phyloP scores from a whole-genome alignment of 2,888 invertebrate species.

The Noctuana brunneofusca region DNA sequence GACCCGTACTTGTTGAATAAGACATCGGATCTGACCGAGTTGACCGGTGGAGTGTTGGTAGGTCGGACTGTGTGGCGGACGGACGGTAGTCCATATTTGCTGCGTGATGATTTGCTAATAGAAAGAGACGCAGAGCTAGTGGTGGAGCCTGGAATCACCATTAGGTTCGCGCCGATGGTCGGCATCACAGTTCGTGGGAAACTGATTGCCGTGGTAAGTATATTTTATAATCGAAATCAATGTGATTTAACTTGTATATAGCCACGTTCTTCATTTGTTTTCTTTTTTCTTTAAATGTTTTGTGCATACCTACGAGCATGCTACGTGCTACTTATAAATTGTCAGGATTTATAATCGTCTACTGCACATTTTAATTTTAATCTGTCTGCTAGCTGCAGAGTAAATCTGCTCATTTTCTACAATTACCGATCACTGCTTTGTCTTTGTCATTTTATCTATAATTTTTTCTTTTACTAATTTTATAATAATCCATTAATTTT shows the following conservation, averaged over 20 bases:
- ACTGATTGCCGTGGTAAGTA: constrained; percentile 92
- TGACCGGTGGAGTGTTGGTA: constrained; percentile 84
- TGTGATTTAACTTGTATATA: background rate
- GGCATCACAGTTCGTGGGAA: constrained; percentile 96
- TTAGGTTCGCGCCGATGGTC: constrained; percentile 95
- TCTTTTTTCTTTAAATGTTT: too few species aligned
- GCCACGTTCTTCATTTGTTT: background rate
- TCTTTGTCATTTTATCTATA: too few species aligned
- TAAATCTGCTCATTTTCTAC: background rate
- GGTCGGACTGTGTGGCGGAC: constrained; percentile 81
- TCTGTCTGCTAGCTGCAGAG: too few species aligned
- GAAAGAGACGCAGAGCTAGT: constrained; percentile 90
- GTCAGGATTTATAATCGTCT: too few species aligned
- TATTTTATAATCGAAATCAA: background rate
- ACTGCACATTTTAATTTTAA: too few species aligned
- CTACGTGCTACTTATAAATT: too few species aligned
- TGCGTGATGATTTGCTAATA: constrained; percentile 91
- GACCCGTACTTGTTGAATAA: constrained; percentile 73
- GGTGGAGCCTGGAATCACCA: constrained; percentile 94
- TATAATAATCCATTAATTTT: too few species aligned
- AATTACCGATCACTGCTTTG: too few species aligned
- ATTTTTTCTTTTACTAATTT: too few species aligned
- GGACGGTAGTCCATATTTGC: constrained; percentile 88
- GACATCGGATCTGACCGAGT: constrained; percentile 78
- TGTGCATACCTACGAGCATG: too few species aligned